Evolutionary conservation across 2,113 vertebrate species (phyloP).

Genomic region (Tichodroma muraria): DNA sequence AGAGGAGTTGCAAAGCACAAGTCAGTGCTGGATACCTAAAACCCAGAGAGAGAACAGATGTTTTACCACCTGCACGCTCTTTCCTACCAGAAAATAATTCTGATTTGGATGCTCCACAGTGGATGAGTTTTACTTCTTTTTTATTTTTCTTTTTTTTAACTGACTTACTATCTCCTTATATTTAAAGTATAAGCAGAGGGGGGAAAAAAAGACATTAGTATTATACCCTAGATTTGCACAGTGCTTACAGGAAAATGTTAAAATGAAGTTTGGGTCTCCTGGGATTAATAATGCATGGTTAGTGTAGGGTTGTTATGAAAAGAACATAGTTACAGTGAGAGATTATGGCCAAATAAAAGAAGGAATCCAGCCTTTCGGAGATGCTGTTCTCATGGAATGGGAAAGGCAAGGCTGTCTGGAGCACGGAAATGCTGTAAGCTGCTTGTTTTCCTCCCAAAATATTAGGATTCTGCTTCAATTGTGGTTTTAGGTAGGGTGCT

Average conservation of each 20-base stretch:
- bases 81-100: slow-evolving; percentile 19
- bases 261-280: slow-evolving; percentile 33
- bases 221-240: not conserved
- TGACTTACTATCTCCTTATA: not conserved
- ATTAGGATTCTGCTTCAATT: not conserved
- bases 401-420: not conserved
- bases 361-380: not conserved
- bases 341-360: slow-evolving; percentile 26
- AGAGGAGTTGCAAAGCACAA: not conserved
- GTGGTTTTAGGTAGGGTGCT: not conserved
- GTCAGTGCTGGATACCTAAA: slow-evolving; percentile 34
- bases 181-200: not conserved
- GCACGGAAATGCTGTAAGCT: not conserved
- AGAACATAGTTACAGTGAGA: slow-evolving; percentile 23
- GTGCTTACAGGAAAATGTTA: slow-evolving; percentile 8
- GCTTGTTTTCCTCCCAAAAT: not conserved
- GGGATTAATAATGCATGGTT: slow-evolving; percentile 10
- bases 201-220: not conserved
- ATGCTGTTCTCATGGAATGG: slow-evolving; percentile 1
- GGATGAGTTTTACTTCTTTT: not conserved
- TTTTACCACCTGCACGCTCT: slow-evolving; percentile 35
- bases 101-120: not conserved
- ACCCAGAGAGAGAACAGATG: slow-evolving; percentile 53
- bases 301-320: not conserved
- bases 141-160: not conserved